Base-by-base conservation (phyloP, 2,797 vertebrate genomes). In the Distichodus sexfasciatus region DNA sequence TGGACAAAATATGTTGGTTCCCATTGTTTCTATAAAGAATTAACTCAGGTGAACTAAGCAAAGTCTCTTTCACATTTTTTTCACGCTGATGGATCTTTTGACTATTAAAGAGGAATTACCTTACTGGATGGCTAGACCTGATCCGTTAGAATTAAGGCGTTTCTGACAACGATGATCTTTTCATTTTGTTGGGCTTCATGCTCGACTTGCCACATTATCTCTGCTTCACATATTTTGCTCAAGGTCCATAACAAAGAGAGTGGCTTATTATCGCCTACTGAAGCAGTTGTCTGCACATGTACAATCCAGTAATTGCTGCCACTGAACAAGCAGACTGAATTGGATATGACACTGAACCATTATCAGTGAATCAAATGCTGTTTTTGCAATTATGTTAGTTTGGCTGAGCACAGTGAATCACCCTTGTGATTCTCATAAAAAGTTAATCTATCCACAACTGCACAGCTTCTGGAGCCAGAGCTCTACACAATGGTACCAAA, bases 171-270 rank as follows among this genome's bases (percentile, higher is more conserved):
- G 80, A 77, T 61, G 67, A 79, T 83, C 74, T 79, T 82, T 51
- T 81, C 2, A 19, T 85, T 88, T 86, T 87, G 84, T 88, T 78
- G 71, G 84, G 83, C 78, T 77, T 87, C 81, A 76, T 64, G 81
- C 85, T 85, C 60, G 68, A 84, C 84, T 82, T 82, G 55, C 17
- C 66, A 8, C 76, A 82, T 91, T 89, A 87, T 82, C 82, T 80
- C 75, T 83, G 87, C 84, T 86, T 88, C 83, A 82, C 69, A 51
- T 80, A 79, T 78, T 79, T 76, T 72, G 48, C 82, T 86, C 86
- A 87, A 80, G 82, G 81, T 87, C 82, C 71, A 81, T 87, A 88
- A 88, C 87, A 89, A 90, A 87, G 87, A 83, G 85, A 83, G 84
- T 82, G 83, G 86, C 85, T 89, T 88, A 89, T 90, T 88, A 89